Percentiles rank a stretch among this genome's conserved stretches.
Conservation (phyloP, 1,140 invertebrate genomes). For the Orchestia grillus region DNA sequence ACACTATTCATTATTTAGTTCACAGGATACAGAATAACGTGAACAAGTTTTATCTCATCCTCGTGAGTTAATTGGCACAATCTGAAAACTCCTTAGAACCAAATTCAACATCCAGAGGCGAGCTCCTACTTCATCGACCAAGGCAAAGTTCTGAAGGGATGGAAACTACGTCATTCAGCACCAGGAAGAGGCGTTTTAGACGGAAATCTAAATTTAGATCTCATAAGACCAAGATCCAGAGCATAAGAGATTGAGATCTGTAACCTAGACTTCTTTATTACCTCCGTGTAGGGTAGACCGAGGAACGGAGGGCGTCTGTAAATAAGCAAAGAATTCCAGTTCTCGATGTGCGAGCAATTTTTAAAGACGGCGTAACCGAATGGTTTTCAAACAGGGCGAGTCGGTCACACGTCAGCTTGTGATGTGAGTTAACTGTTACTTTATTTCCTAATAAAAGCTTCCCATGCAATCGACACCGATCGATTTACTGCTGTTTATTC, state of each 20-base stretch:
- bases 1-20: background rate
- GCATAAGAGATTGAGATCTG: background rate
- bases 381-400: background rate
- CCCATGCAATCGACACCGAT: background rate
- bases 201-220: conserved; percentile 26
- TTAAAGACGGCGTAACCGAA: conserved; percentile 26
- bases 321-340: background rate
- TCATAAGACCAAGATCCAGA: background rate
- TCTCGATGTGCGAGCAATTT: conserved; percentile 36
- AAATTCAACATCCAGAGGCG: background rate
- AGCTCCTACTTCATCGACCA: background rate
- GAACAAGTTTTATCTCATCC: background rate
- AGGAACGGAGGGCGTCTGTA: background rate
- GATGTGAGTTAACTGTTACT: background rate
- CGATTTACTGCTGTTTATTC: background rate
- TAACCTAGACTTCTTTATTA: conserved; percentile 2
- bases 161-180: background rate
- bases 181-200: background rate
- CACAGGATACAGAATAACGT: background rate
- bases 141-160: background rate
- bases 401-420: background rate
- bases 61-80: background rate
- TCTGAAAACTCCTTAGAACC: background rate
- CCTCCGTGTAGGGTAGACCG: background rate
- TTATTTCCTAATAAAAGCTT: background rate